Percentiles rank a stretch among this genome's conserved stretches.
These are phyloP conservation scores for Etheostoma spectabile DNA, from an alignment of 2,113 vertebrate species.

Conservation along the genomic window DNA sequence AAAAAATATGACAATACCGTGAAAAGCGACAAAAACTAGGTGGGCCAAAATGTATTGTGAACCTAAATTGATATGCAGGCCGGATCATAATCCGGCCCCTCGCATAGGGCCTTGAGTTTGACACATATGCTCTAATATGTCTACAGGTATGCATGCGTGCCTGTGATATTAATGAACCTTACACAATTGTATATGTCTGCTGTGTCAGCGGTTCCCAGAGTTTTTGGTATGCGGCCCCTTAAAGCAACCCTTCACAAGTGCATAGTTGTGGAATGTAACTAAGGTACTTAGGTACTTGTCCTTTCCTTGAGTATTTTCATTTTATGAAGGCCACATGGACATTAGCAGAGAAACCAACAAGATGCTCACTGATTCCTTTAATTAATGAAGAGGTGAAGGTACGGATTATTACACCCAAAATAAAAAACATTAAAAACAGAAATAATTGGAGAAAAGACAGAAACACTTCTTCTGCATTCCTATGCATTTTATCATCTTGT, in stretches of 20 bases:
- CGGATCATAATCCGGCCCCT: no score
- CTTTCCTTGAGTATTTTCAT: not conserved
- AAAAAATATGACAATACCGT: no score
- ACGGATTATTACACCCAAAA: not conserved
- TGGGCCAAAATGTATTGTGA: no score
- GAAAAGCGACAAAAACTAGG: no score
- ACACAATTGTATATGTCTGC: not conserved
- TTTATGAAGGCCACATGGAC: not conserved
- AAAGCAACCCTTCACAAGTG: not conserved
- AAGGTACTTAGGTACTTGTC: not conserved
- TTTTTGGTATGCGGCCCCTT: not conserved
- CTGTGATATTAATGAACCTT: constrained; percentile 1
- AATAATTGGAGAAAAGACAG: not conserved
- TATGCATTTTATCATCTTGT: not conserved
- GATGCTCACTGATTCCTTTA: not conserved
- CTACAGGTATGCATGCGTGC: not conserved
- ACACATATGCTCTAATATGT: not conserved
- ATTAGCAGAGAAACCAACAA: not conserved
- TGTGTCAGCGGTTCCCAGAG: not conserved
- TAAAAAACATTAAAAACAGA: not conserved
- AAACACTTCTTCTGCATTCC: no score
- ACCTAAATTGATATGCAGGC: no score
- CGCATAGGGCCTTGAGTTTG: no score
- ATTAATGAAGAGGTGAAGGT: not conserved
- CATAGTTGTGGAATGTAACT: no score